Evolutionary conservation across 2,888 invertebrate genomes (phyloP).

Genomic region (Sminthurides aquaticus): DNA sequence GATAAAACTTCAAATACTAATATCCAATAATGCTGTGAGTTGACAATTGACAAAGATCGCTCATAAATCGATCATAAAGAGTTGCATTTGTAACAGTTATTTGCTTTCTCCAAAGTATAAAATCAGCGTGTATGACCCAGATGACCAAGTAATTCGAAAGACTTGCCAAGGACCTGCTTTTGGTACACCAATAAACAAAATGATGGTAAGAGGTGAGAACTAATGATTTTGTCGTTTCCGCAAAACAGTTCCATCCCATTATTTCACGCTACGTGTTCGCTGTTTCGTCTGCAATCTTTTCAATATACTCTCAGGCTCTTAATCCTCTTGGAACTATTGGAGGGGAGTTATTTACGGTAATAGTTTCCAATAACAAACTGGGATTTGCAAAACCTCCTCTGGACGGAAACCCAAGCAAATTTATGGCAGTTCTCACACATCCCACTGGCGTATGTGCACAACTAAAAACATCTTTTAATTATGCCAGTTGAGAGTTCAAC

Average conservation of each 20-base stretch:
- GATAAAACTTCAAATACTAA: conserved; percentile 17
- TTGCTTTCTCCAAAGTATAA: conserved; percentile 23
- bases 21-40: conserved; percentile 14
- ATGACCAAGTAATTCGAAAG: conserved; percentile 12
- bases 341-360: conserved; percentile 18
- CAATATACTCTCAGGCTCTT: not conserved
- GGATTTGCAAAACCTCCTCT: conserved; percentile 38
- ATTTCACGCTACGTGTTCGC: too few relatives aligned
- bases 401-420: conserved; percentile 41
- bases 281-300: not conserved
- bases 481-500: not conserved
- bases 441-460: conserved; percentile 21
- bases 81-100: not conserved
- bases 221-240: not conserved
- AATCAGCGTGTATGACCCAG: conserved; percentile 21
- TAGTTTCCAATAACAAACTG: conserved; percentile 32
- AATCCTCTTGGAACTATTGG: not conserved
- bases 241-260: not conserved
- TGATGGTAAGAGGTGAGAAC: conserved; percentile 14
- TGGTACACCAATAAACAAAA: conserved; percentile 22
- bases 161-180: conserved; percentile 28
- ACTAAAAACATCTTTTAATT: too few relatives aligned
- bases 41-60: not conserved
- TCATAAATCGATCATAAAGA: not conserved
- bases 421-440: conserved; percentile 39